Conservation (phyloP, 2,113 vertebrate species). For the Tachuris rubrigastra region DNA sequence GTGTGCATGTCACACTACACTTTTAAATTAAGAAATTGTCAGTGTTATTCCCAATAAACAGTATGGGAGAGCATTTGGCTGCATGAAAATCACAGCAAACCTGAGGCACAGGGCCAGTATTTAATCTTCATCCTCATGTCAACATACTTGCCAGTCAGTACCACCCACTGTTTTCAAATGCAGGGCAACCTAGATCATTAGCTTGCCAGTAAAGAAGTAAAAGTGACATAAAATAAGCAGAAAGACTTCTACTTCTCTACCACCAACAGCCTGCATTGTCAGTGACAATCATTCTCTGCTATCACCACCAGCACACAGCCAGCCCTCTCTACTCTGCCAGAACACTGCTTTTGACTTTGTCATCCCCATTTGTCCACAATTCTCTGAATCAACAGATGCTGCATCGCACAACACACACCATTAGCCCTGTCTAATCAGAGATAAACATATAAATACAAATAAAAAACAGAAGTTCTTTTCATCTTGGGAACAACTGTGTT, state of each 20-base stretch:
- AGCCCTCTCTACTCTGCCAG: neutral
- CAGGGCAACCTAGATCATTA: constrained; percentile 13
- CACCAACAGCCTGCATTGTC: neutral
- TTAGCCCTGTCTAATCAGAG: neutral
- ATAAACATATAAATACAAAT: neutral
- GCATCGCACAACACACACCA: neutral
- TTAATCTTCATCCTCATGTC: neutral
- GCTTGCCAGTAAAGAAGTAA: neutral
- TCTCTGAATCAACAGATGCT: constrained; percentile 8
- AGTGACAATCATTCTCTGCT: neutral
- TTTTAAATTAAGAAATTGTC: neutral
- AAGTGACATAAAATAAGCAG: neutral
- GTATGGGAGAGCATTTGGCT: neutral
- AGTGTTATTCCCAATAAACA: neutral
- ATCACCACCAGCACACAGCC: neutral
- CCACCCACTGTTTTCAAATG: neutral
- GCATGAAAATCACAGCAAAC: neutral
- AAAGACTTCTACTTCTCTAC: neutral
- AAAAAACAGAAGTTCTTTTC: neutral
- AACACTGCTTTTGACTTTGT: neutral
- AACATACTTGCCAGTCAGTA: neutral
- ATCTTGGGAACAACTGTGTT: neutral
- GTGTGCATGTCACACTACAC: neutral
- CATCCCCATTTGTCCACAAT: neutral
- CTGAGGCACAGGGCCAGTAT: neutral